phyloP scores from a whole-genome alignment of 2,797 vertebrate species.

The Eulemur rubriventer region DNA sequence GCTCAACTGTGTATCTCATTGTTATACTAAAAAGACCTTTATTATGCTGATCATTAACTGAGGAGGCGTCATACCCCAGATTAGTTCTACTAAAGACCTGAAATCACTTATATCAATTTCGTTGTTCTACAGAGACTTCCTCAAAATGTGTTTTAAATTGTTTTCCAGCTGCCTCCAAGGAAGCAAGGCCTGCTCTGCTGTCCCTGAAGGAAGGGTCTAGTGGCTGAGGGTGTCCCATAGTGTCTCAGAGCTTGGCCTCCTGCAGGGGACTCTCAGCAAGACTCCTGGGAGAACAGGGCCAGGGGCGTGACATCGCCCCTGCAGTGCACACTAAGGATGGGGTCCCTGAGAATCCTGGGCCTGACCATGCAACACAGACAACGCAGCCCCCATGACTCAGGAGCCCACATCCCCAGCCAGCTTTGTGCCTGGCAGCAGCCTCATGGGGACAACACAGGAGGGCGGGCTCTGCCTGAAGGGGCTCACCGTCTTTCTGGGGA shows the following conservation, averaged over 20 bases:
- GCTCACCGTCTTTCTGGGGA: not conserved
- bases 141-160: not conserved
- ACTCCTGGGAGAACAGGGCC: not conserved
- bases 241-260: not conserved
- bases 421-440: no score
- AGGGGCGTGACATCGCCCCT: not conserved
- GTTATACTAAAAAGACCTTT: slow-evolving; percentile 79
- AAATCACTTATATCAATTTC: slow-evolving; percentile 81
- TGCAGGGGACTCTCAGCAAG: not conserved
- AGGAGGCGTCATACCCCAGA: slow-evolving; percentile 79
- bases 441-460: accelerated
- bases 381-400: accelerated
- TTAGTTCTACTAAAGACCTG: slow-evolving; percentile 77
- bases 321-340: not conserved
- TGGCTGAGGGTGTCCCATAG: not conserved
- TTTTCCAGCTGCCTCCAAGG: not conserved
- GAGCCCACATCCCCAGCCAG: accelerated
- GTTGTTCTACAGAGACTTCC: slow-evolving; percentile 70
- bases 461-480: not conserved
- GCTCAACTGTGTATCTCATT: slow-evolving; percentile 77
- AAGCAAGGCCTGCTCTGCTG: not conserved
- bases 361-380: accelerated
- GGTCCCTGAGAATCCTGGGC: no score
- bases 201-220: not conserved
- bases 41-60: slow-evolving; percentile 83